Evolutionary conservation across 2,888 invertebrate species (phyloP), one percentile per base, ranked within the genome.

Genomic region (Bembecia ichneumoniformis): DNA sequence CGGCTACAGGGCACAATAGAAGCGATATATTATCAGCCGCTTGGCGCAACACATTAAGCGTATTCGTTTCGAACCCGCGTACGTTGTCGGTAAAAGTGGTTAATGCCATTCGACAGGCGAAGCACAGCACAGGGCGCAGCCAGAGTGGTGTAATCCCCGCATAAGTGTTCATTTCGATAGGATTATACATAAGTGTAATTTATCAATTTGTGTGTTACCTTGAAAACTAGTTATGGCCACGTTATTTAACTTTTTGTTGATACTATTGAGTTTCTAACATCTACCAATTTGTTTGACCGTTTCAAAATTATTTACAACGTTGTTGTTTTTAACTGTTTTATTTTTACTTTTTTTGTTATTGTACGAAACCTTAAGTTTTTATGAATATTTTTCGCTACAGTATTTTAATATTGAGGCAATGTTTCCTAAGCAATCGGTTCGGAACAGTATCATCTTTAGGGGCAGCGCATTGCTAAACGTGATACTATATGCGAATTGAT

Each of bases 131-230:
- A 58, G 48, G 55, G 51, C 49, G 58, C 59, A 59, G 52, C 52
- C 44, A n/a, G 40, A 40, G 56, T 51, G 52, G 59, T 71, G 71
- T 79, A 79, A 81, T 79, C 79, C 71, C 60, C 56, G 54, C 57
- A 62, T 79, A 77, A 81, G 71, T 66, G 69, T 62, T 72, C 74
- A 75, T 79, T 82, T 68, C 64, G 60, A 63, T 60, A 58, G 76
- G 79, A 82, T 82, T 82, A 82, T 71, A 60, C 62, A 55, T 56
- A 58, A 54, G 56, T 65, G 74, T 78, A 70, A 80, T 83, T 81
- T 82, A 82, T 82, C 80, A 82, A 82, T 80, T 77, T 62, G 61
- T 62, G 58, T 49, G 55, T 58, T 55, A n/a, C 13, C 28, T 28
- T 28, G 28, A 28, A 28, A 28, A 28, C 28, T 28, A 28, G 28